Base-by-base conservation (phyloP, 2,797 vertebrate genomes). In the Anas bernieri region DNA sequence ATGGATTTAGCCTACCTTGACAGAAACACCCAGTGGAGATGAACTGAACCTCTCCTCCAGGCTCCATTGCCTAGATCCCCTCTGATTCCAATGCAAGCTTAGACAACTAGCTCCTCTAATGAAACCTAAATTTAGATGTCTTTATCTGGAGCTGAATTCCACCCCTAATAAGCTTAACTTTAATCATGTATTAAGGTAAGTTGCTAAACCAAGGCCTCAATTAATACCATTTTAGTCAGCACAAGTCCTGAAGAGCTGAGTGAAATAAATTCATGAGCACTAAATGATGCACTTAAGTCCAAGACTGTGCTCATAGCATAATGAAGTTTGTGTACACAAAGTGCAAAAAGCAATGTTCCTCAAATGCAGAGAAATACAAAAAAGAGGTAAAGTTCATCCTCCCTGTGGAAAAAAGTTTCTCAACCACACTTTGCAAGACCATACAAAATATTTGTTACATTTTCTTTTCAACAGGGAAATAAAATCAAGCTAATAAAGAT, bases 121-220 rank as follows among this genome's bases (percentile, higher is more conserved):
- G 70, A 90, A 93, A 92, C 25, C 88, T 93, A 94, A 93, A 94
- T 92, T 94, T 94, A 94, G 90, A 48, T 56, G 15, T 52, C 80
- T 73, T 86, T 88, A 94, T 84, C 67, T 35, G 13, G 37, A 90
- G 35, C 54, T 56, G 69, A 93, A 88, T 62, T 92, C 79, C 43
- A 86, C 17, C 48, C 52, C 43, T 88, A 93, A 82, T 37, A 82
- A 91, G 87, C 81, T 94, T 91, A 75, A 91, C 59, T 69, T 68
- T 73, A 94, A 92, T 64, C 30, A 69, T 0, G 5, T 54, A 81
- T 68, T 83, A 72, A 73, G 81, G 55, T 33, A 69, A 33, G 74
- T 33, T 86, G 85, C 59, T 92, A 76, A 86, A 79, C 20, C 80
- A 75, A 85, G 30, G 66, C 52, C 50, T 91, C 79, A 62, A 72